These are phyloP conservation scores for Drosophila ustulata DNA, from an alignment of 2,888 invertebrate genomes.

Conservation along the genomic window DNA sequence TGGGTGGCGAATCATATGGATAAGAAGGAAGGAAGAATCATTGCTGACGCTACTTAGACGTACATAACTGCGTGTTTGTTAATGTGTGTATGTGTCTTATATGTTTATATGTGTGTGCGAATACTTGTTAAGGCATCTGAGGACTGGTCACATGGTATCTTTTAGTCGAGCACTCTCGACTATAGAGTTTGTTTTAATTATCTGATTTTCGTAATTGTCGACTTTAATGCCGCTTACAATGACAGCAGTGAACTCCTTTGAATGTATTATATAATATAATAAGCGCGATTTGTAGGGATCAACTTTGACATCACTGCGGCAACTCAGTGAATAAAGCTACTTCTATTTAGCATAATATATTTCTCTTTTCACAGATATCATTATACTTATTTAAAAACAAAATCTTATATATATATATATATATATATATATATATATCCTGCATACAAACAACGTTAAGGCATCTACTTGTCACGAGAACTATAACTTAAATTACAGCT, in stretches of 20 bases:
- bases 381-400: slow-evolving; percentile 1
- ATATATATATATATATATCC: slow-evolving; percentile 5
- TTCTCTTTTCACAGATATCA: slow-evolving; percentile 11
- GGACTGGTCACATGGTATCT: neutral
- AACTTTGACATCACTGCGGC: slow-evolving; percentile 24
- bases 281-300: slow-evolving; percentile 37
- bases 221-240: slow-evolving; percentile 29
- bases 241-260: slow-evolving; percentile 34
- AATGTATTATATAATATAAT: slow-evolving; percentile 12
- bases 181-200: neutral
- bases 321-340: slow-evolving; percentile 21
- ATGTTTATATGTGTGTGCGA: slow-evolving; percentile 3
- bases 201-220: neutral
- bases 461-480: neutral
- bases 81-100: slow-evolving; percentile 2
- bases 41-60: neutral
- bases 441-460: slow-evolving; percentile 11
- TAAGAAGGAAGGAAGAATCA: neutral
- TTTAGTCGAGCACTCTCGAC: neutral
- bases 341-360: slow-evolving; percentile 6
- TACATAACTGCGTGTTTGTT: neutral
- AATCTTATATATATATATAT: slow-evolving; percentile 5
- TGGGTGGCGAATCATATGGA: no score
- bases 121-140: neutral
- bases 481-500: slow-evolving; percentile 25